phyloP scores from a whole-genome alignment of 2,113 vertebrate species.

The Xiphophorus couchianus region DNA sequence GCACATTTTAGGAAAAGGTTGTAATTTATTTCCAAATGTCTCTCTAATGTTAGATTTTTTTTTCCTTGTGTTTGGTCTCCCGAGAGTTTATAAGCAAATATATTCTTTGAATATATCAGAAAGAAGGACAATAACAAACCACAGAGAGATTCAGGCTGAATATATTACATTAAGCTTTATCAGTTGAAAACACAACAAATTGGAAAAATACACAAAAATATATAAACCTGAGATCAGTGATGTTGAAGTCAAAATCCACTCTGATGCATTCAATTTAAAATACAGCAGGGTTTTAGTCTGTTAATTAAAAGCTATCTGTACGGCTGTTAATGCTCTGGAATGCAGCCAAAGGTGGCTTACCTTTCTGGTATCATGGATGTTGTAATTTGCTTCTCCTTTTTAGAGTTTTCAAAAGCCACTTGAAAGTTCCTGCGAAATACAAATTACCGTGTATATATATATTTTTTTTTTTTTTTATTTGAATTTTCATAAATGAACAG shows the following conservation, averaged over 20 bases:
- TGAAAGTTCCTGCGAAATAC: constrained; percentile 21
- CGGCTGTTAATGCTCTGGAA: background rate
- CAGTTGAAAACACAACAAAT: constrained; percentile 61
- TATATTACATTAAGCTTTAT: constrained; percentile 58
- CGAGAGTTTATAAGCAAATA: constrained; percentile 68
- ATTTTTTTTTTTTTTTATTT: background rate
- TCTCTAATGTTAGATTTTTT: constrained; percentile 52
- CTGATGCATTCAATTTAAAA: background rate
- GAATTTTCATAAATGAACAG: background rate
- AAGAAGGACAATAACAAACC: constrained; percentile 50
- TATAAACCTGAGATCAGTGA: constrained; percentile 44
- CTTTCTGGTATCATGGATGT: background rate
- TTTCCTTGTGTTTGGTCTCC: constrained; percentile 55
- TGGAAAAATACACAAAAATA: constrained; percentile 33
- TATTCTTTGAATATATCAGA: constrained; percentile 60
- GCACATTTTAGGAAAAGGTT: constrained; percentile 45
- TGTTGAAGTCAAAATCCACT: constrained; percentile 1
- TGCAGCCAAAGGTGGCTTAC: background rate
- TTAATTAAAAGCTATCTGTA: background rate
- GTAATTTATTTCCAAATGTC: constrained; percentile 56
- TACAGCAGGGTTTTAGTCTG: background rate
- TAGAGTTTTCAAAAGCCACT: constrained; percentile 20
- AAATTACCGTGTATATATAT: background rate
- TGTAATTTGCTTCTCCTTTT: constrained; percentile 13
- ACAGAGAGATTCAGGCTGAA: constrained; percentile 55